phyloP scores from a whole-genome alignment of 2,113 vertebrate genomes.

The Lontra canadensis region DNA sequence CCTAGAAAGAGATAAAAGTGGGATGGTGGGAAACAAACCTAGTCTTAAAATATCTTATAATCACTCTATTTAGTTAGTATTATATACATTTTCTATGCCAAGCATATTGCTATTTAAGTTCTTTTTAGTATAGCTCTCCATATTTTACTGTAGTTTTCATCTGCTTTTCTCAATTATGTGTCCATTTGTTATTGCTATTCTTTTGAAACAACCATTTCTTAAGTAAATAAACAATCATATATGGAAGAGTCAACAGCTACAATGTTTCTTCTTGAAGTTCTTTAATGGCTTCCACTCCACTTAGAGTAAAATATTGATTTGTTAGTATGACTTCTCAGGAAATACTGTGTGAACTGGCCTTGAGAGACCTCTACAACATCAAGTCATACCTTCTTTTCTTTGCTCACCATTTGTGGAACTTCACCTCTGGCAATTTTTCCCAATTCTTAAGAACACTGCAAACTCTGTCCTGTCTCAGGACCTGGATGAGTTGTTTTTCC shows the following conservation, averaged over 20 bases:
- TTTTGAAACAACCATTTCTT: background rate
- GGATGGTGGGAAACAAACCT: background rate
- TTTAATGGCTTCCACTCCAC: background rate
- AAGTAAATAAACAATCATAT: background rate
- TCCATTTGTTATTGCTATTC: background rate
- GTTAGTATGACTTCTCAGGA: background rate
- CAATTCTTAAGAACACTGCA: background rate
- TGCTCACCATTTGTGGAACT: background rate
- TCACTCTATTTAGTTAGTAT: background rate
- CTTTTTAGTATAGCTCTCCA: background rate
- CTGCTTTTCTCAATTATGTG: background rate
- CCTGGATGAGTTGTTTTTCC: background rate
- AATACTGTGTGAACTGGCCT: background rate
- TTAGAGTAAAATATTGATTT: background rate
- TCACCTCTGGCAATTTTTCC: background rate
- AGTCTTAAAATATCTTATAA: background rate
- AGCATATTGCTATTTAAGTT: background rate
- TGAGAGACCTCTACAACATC: background rate
- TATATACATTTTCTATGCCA: background rate
- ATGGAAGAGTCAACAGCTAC: background rate
- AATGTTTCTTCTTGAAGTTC: background rate
- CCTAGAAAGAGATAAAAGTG: background rate
- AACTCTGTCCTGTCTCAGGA: background rate
- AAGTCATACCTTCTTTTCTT: background rate
- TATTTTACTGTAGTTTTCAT: background rate